Evolutionary conservation across 2,113 vertebrate genomes (phyloP), one percentile per base, ranked within the genome.

Genomic region (Taxidea taxus): DNA sequence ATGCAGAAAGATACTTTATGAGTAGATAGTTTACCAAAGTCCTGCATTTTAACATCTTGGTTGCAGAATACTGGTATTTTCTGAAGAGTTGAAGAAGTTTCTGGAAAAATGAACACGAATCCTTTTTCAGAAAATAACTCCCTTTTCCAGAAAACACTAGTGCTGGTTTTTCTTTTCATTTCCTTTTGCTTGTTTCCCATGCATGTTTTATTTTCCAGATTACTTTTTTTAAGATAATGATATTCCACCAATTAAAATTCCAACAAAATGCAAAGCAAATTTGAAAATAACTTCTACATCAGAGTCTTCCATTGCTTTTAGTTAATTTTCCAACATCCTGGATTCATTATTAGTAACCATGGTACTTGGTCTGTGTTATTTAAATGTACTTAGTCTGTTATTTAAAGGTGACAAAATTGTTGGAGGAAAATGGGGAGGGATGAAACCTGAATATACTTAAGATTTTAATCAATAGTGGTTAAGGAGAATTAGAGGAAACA

Each of bases 401-500:
- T 98, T 98, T 93, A 96, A 49, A 98, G 93, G 97, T 98, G 98
- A 98, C 98, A 98, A 98, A 99, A 99, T 98, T 98, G 98, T 98
- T 98, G 98, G 95, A 97, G 87, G 37, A 25, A 92, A 98, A 97
- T 85, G 86, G 78, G 58, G 37, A 89, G 77, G 47, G 56, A 62
- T 58, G 66, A 58, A 93, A 74, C 75, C 97, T 98, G 98, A 97
- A 97, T 97, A 97, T 98, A 95, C 96, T 98, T 95, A 97, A 97
- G 95, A 98, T 98, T 98, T 98, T 98, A 98, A 99, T 99, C 98
- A 98, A 97, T 97, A 97, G 92, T 98, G 97, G 98, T 98, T 98
- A 98, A 98, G 97, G 95, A 98, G 97, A 97, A 98, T 98, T 98
- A 99, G 98, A 98, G 98, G 98, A 99, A 99, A 98, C 99, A 99